A percentile compares a stretch with the other conserved stretches of the same genome.
Evolutionary conservation across 2,797 vertebrate genomes (phyloP).

Genomic region (Enteromius unitaeniatus): DNA sequence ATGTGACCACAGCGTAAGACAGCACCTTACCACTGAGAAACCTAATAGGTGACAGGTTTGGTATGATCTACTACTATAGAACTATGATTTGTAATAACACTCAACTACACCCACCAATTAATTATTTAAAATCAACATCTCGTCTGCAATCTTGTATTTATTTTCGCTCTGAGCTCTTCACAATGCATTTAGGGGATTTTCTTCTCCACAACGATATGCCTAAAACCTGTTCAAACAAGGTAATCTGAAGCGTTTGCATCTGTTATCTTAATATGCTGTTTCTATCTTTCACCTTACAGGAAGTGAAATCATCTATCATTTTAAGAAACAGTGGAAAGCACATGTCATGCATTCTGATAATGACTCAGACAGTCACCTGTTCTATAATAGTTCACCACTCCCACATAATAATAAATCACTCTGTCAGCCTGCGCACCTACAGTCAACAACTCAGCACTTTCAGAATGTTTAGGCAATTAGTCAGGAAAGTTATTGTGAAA

Average conservation of each 20-base stretch:
- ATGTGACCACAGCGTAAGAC: neutral
- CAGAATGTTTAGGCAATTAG: neutral
- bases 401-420: conserved; percentile 33
- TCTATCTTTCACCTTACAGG: conserved; percentile 1
- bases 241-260: neutral
- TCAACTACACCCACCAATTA: neutral
- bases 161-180: neutral
- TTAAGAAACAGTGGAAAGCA: conserved; percentile 31
- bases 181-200: neutral
- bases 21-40: neutral
- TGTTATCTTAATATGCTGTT: neutral
- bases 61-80: neutral
- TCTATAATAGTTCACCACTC: neutral
- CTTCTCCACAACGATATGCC: neutral
- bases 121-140: neutral
- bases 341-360: neutral
- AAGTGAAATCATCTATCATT: conserved; percentile 34
- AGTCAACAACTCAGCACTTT: conserved; percentile 27
- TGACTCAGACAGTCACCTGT: conserved; percentile 40
- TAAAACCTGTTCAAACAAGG: neutral
- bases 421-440: conserved; percentile 14
- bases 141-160: neutral
- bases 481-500: neutral
- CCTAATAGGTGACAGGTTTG: neutral
- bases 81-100: neutral